Base-by-base conservation (phyloP, 2,888 invertebrate genomes). In the Aphodius granarius region DNA sequence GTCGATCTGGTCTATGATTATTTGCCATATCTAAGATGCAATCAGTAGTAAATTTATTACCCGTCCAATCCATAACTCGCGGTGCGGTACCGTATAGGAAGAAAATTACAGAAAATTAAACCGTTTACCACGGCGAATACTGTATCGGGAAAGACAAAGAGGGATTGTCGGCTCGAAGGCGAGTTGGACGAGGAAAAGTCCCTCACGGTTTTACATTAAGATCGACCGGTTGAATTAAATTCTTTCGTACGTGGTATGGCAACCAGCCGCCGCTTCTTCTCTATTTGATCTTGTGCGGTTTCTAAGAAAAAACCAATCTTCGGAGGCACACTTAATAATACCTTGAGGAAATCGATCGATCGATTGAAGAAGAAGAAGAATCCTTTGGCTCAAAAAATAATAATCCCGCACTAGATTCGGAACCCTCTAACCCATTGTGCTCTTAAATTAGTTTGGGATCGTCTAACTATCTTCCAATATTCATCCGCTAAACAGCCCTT, bases 261-360 rank as follows among this genome's bases (percentile, higher is more conserved):
- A 43, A 3, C 43, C 43, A 43, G n/a, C 43, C 1, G 43, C 13
- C 43, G 43, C 43, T 3, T 43, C 43, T 43, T 43, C 43, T 43
- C 68, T 68, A 68, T 68, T 68, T 68, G 68, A 68, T 68, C 68
- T 68, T 22, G 20, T 16, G 68, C 68, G 68, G 21, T 68, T 68
- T 68, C 68, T 20, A 21, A 68, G 68, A 68, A 68, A 68, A 68
- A 68, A 68, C 68, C 68, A 68, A 68, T 68, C 22, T 68, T 68
- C 68, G 68, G 9, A 20, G n/a, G 68, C 20, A 21, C 68, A 68
- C 68, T 21, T 68, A 68, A 68, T 68, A 68, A 68, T 22, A 68
- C 68, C 68, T 22, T 68, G 68, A 19, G 66, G 68, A 22, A 5
- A n/a, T 22, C 68, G 68, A 68, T 68, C 68, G 68, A 68, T 68